Evolutionary conservation across 2,888 invertebrate genomes (phyloP).

Genomic region (Rhamnusium bicolor): DNA sequence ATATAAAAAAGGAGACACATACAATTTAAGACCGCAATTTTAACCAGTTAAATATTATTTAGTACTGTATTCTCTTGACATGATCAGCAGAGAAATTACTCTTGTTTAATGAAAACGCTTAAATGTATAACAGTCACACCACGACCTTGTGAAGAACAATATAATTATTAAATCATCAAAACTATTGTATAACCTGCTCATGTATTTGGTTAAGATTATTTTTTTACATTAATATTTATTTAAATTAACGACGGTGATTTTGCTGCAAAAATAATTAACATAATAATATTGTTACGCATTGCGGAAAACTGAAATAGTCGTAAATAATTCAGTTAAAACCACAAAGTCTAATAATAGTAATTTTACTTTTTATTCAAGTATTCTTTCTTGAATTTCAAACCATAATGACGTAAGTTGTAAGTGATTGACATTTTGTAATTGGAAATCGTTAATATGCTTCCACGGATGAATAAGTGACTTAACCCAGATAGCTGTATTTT

Average conservation of each 20-base stretch:
- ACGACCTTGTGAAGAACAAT: background rate
- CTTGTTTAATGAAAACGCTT: no score
- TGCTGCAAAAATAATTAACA: background rate
- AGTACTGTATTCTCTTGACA: no score
- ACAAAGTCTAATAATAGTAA: background rate
- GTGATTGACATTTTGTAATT: no score
- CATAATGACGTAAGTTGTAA: background rate
- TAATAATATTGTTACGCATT: background rate
- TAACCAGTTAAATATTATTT: no score
- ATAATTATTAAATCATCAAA: background rate
- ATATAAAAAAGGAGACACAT: no score
- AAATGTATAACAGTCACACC: background rate
- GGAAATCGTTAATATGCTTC: no score
- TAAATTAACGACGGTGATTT: background rate
- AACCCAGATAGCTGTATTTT: no score
- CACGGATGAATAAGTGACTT: no score
- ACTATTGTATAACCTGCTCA: background rate
- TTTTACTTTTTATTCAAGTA: background rate
- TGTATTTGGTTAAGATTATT: background rate
- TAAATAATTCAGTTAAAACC: background rate
- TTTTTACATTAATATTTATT: background rate
- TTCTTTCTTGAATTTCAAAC: background rate
- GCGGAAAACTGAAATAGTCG: background rate
- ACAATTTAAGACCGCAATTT: no score
- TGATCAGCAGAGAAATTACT: no score